These are phyloP conservation scores for Gallinago stenura DNA, from an alignment of 2,797 vertebrate species.

Conservation along the genomic window DNA sequence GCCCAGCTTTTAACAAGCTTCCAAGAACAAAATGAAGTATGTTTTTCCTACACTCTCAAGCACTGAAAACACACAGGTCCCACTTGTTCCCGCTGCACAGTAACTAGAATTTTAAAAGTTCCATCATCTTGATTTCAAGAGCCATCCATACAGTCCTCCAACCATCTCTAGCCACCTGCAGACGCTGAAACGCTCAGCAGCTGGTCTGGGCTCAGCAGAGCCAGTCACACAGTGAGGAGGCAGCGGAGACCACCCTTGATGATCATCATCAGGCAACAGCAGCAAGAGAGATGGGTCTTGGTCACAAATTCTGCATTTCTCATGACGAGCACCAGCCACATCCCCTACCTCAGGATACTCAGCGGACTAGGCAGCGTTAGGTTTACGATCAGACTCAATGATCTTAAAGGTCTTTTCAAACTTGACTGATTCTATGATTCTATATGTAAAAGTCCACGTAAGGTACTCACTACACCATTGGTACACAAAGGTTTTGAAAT, in stretches of 20 bases:
- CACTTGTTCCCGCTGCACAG: not conserved
- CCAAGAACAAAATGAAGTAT: not conserved
- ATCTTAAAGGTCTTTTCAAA: not conserved
- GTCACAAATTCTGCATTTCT: not conserved
- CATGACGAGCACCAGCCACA: not conserved
- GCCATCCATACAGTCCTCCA: not conserved
- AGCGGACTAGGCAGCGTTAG: not conserved
- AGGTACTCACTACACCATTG: not conserved
- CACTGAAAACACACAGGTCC: not conserved
- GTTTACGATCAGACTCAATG: not conserved
- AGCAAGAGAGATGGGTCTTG: not conserved
- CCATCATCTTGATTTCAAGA: not conserved
- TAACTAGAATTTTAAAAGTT: not conserved
- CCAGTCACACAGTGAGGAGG: not conserved
- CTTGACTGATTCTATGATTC: not conserved
- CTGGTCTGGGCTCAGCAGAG: not conserved
- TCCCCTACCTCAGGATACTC: not conserved
- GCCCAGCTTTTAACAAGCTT: not conserved
- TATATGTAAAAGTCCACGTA: accelerated
- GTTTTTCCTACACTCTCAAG: not conserved
- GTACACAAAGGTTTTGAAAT: not conserved
- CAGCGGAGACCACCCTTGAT: not conserved
- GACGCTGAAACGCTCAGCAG: not conserved
- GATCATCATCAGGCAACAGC: not conserved
- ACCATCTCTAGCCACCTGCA: not conserved